Evolutionary conservation across 2,797 vertebrate species (phyloP), one percentile per base, ranked within the genome.

Genomic region (Crypturellus tataupa): DNA sequence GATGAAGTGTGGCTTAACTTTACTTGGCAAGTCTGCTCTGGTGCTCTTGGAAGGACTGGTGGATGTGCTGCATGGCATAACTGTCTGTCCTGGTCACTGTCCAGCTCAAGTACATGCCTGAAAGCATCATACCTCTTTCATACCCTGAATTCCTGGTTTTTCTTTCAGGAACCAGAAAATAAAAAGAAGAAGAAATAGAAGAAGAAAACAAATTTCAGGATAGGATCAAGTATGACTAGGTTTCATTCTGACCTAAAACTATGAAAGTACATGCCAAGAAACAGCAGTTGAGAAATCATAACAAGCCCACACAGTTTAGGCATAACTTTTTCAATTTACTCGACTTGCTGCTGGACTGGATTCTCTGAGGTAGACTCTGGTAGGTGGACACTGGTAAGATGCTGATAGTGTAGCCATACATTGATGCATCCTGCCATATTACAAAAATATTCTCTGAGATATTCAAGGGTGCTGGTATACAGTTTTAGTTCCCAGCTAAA

Each of bases 231-330:
- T 24, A 17, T 25, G 84, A 21, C 31, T 79, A 12, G 9, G 5
- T 39, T 24, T 65, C 35, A 35, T 67, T 70, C 19, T 64, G 58
- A 81, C 3, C 17, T 37, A 27, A 69, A 86, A 81, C 4, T 2
- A 1, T 44, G 42, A n/a, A 47, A 46, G 11, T 40, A 19, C 7
- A 21, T 67, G 55, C 58, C 51, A 42, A 0, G 1, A 27, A 62
- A 37, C 6, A n/a, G 12, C 1, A 76, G 59, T 2, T 53, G 55
- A 90, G 59, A 81, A 76, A 18, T 25, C 64, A 29, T 4, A 46
- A 8, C 40, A 80, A 23, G 29, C 0, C 0, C 42, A 55, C 0
- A 0, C 9, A 77, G 15, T 20, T 49, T 51, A 63, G 46, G 12
- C 12, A 18, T 9, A 81, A 63, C 17, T 27, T 35, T 60, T 72